Conservation (phyloP, 1,140 invertebrate species). For the Sogatella furcifera region DNA sequence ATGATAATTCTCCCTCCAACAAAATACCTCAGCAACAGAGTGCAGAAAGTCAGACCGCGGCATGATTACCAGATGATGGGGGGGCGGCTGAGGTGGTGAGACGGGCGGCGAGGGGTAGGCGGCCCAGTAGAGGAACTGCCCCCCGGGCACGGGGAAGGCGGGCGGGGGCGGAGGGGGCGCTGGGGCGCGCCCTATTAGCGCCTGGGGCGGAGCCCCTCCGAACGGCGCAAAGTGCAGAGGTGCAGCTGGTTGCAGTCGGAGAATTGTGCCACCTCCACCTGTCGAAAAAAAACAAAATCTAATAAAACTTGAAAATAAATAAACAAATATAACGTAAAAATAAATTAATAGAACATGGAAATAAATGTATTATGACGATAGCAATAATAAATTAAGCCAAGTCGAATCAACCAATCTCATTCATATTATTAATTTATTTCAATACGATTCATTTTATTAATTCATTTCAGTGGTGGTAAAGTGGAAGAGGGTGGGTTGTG, state of each 20-base stretch:
- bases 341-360: too few species aligned
- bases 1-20: too few species aligned
- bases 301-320: too few species aligned
- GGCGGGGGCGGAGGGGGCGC: background rate
- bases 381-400: too few species aligned
- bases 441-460: too few species aligned
- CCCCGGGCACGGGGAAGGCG: background rate
- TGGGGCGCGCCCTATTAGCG: constrained; percentile 8
- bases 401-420: too few species aligned
- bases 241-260: constrained; percentile 5
- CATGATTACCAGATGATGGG: constrained; percentile 4
- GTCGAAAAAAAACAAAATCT: constrained; percentile 12
- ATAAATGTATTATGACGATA: too few species aligned
- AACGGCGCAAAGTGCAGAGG: constrained; percentile 3
- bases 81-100: constrained; percentile 8
- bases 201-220: background rate
- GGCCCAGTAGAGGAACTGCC: constrained; percentile 12
- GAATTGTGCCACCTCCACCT: constrained; percentile 7
- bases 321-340: too few species aligned
- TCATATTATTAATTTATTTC: too few species aligned
- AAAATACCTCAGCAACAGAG: constrained; percentile 2
- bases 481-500: too few species aligned
- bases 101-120: constrained; percentile 13
- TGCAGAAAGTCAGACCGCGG: constrained; percentile 10
- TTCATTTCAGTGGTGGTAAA: too few species aligned